Evolutionary conservation across 2,888 invertebrate species (phyloP).

Genomic region (Eulithis prunata): DNA sequence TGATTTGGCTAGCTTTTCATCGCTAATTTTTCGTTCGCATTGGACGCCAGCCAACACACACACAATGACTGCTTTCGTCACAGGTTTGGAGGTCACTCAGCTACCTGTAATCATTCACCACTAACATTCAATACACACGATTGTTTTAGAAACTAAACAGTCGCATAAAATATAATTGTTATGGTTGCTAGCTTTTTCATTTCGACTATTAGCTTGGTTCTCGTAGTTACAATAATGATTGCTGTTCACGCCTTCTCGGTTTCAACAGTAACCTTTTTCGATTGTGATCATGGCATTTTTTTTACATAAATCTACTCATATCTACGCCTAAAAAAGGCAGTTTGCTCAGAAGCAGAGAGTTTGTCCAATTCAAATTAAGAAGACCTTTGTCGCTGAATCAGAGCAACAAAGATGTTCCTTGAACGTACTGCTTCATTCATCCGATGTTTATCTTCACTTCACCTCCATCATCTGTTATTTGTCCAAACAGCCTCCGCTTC

Average conservation of each 20-base stretch:
- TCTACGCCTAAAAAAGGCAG: too few relatives aligned
- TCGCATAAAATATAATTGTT: not conserved
- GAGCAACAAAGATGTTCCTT: conserved; percentile 15
- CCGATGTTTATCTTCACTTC: conserved; percentile 20
- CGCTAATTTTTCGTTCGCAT: conserved; percentile 58
- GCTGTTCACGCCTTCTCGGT: too few relatives aligned
- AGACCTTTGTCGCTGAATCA: not conserved
- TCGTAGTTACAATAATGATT: too few relatives aligned
- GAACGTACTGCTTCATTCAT: conserved; percentile 14
- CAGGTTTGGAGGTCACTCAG: conserved; percentile 58
- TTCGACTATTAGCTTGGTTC: too few relatives aligned
- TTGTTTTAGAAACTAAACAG: conserved; percentile 35
- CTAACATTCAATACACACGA: conserved; percentile 18
- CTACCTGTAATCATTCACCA: conserved; percentile 17
- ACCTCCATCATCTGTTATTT: conserved; percentile 22
- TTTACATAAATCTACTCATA: too few relatives aligned
- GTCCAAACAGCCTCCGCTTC: conserved; percentile 14
- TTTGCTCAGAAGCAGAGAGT: too few relatives aligned
- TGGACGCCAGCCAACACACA: conserved; percentile 67
- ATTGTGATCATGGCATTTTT: not conserved
- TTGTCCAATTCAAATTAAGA: not conserved
- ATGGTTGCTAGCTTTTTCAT: not conserved
- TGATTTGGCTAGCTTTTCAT: conserved; percentile 50
- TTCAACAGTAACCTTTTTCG: not conserved
- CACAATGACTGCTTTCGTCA: conserved; percentile 62